Evolutionary conservation across 2,797 vertebrate species (phyloP).

Genomic region (Microchirus variegatus): DNA sequence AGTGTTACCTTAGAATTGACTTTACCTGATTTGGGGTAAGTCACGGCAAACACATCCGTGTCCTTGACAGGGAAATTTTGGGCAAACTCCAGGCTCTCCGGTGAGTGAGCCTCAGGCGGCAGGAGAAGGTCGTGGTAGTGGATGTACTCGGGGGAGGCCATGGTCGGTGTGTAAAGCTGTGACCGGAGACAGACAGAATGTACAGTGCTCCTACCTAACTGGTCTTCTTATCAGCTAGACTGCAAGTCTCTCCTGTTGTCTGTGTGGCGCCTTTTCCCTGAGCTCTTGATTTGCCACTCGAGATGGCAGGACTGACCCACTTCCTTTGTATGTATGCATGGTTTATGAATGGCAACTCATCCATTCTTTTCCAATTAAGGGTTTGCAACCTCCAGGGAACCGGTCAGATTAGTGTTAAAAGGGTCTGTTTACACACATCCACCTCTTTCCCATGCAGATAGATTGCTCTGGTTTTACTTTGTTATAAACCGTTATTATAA

Average conservation of each 20-base stretch:
- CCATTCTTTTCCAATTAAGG: background rate
- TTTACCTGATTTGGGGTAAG: conserved; percentile 81
- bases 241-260: background rate
- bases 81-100: conserved; percentile 67
- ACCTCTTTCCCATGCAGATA: too few relatives aligned
- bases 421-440: too few relatives aligned
- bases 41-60: conserved; percentile 72
- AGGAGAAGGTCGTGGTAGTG: conserved; percentile 60
- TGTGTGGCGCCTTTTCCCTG: background rate
- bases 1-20: background rate
- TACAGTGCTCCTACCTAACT: background rate
- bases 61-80: conserved; percentile 63
- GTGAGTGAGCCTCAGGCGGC: conserved; percentile 47
- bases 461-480: too few relatives aligned
- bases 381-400: background rate
- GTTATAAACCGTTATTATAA: too few relatives aligned
- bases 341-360: conserved; percentile 8
- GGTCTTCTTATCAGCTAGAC: background rate
- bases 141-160: conserved; percentile 52
- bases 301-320: background rate
- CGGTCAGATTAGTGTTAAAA: too few relatives aligned
- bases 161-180: conserved; percentile 9
- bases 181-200: background rate
- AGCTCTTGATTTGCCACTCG: background rate
- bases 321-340: background rate